A percentile compares a stretch with the other conserved stretches of the same genome.
Conservation (phyloP, 2,888 invertebrate species). For the Salticus scenicus region DNA sequence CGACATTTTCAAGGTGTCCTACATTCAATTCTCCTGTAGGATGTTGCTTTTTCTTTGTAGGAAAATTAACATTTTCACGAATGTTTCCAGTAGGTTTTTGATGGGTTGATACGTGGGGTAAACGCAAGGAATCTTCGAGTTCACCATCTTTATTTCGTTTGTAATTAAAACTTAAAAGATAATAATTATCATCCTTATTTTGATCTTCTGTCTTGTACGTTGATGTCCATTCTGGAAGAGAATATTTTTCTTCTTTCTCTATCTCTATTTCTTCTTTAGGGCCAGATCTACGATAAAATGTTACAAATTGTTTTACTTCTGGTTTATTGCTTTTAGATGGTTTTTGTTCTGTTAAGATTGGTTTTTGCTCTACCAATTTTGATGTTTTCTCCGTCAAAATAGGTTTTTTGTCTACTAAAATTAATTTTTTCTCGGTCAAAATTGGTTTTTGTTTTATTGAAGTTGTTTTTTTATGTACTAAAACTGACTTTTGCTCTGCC, state of each 20-base stretch:
- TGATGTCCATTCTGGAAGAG: not conserved
- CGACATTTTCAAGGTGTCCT: not conserved
- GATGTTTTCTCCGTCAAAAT: no score
- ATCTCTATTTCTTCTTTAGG: not conserved
- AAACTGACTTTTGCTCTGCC: no score
- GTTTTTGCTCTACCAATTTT: no score
- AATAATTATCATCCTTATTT: not conserved
- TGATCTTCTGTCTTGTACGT: not conserved
- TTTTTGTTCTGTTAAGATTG: constrained; percentile 11
- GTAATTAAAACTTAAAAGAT: constrained; percentile 36
- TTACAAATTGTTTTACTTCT: not conserved
- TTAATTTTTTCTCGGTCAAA: no score
- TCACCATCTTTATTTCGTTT: constrained; percentile 18
- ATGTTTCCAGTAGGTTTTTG: not conserved
- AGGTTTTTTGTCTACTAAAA: no score
- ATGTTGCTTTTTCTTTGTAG: constrained; percentile 11
- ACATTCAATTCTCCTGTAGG: not conserved
- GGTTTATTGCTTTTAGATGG: not conserved
- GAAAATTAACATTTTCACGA: not conserved
- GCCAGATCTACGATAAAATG: constrained; percentile 1
- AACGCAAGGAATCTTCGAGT: constrained; percentile 13
- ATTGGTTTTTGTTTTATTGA: constrained; percentile 11
- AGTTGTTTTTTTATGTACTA: constrained; percentile 34
- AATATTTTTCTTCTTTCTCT: not conserved
- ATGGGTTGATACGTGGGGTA: not conserved